Evolutionary conservation across 2,797 vertebrate genomes (phyloP), one percentile per base, ranked within the genome.

Genomic region (Enteromius argenteus): DNA sequence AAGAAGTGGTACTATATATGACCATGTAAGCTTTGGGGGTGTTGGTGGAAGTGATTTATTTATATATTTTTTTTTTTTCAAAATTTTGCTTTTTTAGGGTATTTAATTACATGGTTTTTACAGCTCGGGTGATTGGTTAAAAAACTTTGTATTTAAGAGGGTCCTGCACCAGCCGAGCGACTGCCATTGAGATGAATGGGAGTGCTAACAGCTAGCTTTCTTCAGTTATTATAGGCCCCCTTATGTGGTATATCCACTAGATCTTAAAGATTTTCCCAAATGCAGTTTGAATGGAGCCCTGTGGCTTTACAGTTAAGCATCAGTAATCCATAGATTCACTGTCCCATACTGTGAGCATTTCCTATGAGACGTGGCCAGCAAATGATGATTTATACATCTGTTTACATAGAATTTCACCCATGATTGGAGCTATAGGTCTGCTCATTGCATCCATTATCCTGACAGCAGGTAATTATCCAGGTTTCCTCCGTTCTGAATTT

Each of bases 351-450:
- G 74, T 67, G 23, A 11, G 10, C 17, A 37, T 49, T 62, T 35
- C 60, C 21, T 75, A 77, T 69, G 79, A 66, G 75, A 66, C 39
- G 44, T 19, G 21, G 13, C 51, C 39, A 44, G 58, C 19, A 89
- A 88, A 89, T 86, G 51, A 89, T 87, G 87, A 88, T 90, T 89
- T 88, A 90, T 90, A 74, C 71, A 56, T 86, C 76, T 88, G 84
- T 85, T 90, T 89, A 82, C 84, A 64, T 80, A 86, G 79, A 81
- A 85, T 87, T 86, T 89, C 81, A 86, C 80, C 67, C 82, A 82
- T 83, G 84, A 87, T 44, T 84, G 81, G 68, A 82, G 79, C 83
- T 87, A 85, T 82, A 87, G 51, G 79, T 86, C 85, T 62, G 62
- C 78, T 85, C 75, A 51, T 56, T 72, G 19, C 77, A 79, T 87